These are phyloP conservation scores for Nyctibius bracteatus DNA, from an alignment of 2,113 vertebrate genomes.

Conservation along the genomic window DNA sequence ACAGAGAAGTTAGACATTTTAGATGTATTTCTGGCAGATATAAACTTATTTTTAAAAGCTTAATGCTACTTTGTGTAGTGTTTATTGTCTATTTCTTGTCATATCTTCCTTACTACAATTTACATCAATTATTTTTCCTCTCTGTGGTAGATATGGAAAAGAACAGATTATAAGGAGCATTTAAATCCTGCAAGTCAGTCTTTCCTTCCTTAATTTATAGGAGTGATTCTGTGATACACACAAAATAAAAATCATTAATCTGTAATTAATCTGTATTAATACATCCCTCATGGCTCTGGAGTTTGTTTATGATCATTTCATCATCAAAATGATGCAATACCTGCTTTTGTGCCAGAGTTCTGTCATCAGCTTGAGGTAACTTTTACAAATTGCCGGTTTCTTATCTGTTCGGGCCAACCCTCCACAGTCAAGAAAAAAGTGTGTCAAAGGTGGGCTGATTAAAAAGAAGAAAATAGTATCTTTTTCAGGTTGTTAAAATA, in stretches of 20 bases:
- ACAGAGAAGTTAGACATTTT: not conserved
- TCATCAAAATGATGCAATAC: slow-evolving; percentile 55
- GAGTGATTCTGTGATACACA: not conserved
- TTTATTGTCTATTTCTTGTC: not conserved
- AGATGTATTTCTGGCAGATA: not conserved
- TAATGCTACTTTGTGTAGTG: not conserved
- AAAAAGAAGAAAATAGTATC: not conserved
- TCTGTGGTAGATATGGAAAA: not conserved
- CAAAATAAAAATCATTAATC: not conserved
- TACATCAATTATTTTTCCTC: not conserved
- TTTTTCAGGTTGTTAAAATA: not conserved
- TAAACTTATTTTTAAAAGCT: not conserved
- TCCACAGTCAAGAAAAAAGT: slow-evolving; percentile 95
- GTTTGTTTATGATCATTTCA: not conserved
- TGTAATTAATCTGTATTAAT: no score
- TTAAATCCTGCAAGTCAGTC: not conserved
- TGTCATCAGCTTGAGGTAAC: slow-evolving; percentile 96
- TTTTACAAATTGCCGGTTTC: slow-evolving; percentile 97
- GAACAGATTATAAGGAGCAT: not conserved
- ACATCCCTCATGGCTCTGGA: not conserved
- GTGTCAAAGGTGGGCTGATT: slow-evolving; percentile 90
- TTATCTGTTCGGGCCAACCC: slow-evolving; percentile 93
- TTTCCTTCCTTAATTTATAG: not conserved
- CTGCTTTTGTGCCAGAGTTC: slow-evolving; percentile 99
- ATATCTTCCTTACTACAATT: not conserved